Conservation (phyloP, 2,888 invertebrate genomes). For the Kryphioiulus occultus region DNA sequence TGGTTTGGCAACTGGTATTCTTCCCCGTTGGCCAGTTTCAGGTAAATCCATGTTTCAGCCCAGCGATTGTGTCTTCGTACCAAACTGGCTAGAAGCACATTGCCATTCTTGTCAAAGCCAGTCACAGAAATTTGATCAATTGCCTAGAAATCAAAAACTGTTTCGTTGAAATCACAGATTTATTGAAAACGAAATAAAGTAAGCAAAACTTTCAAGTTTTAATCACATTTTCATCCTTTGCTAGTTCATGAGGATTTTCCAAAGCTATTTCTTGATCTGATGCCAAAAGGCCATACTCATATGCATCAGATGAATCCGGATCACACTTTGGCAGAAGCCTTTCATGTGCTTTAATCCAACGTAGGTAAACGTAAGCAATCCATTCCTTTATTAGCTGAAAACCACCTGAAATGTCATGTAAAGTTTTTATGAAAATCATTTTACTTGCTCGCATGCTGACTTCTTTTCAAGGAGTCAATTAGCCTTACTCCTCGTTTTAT, state of each 20-base stretch:
- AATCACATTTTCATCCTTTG: not conserved
- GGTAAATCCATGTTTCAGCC: conserved; percentile 36
- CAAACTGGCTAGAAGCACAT: not conserved
- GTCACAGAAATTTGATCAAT: conserved; percentile 20
- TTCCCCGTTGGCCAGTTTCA: conserved; percentile 6
- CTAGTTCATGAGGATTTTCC: not conserved
- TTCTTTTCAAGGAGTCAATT: too few species aligned
- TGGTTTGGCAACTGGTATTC: conserved; percentile 37
- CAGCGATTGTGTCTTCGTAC: not conserved
- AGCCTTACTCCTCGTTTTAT: too few species aligned
- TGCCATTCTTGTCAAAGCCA: conserved; percentile 37
- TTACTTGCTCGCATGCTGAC: too few species aligned
- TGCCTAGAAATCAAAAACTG: not conserved
- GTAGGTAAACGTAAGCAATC: not conserved
- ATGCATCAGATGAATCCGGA: not conserved
- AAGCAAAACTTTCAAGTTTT: not conserved
- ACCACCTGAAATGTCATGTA: not conserved
- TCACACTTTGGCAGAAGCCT: not conserved
- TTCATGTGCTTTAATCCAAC: not conserved
- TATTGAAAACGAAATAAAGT: not conserved
- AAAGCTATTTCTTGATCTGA: not conserved
- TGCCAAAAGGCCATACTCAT: not conserved
- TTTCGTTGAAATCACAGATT: not conserved
- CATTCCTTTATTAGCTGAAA: not conserved
- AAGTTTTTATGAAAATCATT: too few species aligned